These are phyloP conservation scores for Tachysurus vachellii DNA, from an alignment of 2,113 vertebrate genomes.

Conservation along the genomic window DNA sequence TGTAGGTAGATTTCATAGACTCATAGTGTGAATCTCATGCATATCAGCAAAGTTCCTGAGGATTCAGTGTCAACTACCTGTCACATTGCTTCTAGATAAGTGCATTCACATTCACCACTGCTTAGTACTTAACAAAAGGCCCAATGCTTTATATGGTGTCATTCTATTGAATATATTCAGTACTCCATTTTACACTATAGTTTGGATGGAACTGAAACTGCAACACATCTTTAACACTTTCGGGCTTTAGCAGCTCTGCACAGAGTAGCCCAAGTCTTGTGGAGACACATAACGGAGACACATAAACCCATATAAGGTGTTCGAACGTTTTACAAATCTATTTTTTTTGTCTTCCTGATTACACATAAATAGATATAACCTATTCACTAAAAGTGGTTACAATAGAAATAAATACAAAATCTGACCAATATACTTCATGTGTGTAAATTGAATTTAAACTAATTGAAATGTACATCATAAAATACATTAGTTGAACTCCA, in stretches of 20 bases:
- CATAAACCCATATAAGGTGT: conserved; percentile 77
- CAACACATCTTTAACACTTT: conserved; percentile 17
- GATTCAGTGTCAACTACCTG: conserved; percentile 60
- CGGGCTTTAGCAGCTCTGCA: conserved; percentile 29
- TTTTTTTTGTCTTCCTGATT: conserved; percentile 73
- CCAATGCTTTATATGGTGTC: conserved; percentile 6
- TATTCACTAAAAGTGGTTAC: conserved; percentile 92
- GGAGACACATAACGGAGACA: conserved; percentile 76
- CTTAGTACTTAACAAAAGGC: conserved; percentile 21
- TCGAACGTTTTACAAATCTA: conserved; percentile 79
- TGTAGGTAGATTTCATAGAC: conserved; percentile 39
- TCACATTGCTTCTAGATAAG: conserved; percentile 57
- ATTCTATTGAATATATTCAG: conserved; percentile 28
- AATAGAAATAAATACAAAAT: conserved; percentile 95
- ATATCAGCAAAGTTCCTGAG: conserved; percentile 48
- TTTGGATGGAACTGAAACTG: conserved; percentile 22
- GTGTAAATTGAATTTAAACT: conserved; percentile 79
- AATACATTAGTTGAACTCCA: conserved; percentile 83
- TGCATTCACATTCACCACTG: conserved; percentile 54
- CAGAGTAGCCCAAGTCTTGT: conserved; percentile 13
- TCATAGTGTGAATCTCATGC: conserved; percentile 30
- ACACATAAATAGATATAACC: conserved; percentile 90
- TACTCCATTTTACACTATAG: conserved; percentile 32
- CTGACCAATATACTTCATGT: conserved; percentile 92
- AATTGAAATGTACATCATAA: conserved; percentile 89